phyloP scores from a whole-genome alignment of 2,888 invertebrate genomes.

The Pollenia angustigena region DNA sequence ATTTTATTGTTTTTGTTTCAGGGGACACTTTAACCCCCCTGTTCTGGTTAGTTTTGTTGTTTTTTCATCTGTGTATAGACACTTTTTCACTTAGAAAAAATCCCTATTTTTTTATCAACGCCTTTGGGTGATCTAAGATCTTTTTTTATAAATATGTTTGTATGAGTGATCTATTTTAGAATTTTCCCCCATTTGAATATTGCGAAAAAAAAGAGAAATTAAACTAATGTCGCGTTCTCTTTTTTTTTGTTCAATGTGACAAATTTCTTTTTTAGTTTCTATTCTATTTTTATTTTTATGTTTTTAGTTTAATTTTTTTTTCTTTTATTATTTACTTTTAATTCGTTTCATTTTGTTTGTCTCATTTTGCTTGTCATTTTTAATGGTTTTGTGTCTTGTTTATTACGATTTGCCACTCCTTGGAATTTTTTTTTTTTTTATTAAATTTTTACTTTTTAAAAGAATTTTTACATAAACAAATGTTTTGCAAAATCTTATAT shows the following conservation, averaged over 20 bases:
- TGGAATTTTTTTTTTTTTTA: conserved; percentile 60
- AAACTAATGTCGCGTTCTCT: conserved; percentile 61
- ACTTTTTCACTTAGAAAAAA: conserved; percentile 52
- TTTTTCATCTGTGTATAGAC: conserved; percentile 20
- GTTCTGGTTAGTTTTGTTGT: conserved; percentile 16
- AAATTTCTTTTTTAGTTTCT: conserved; percentile 59
- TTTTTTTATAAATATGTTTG: conserved; percentile 30
- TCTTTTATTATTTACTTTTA: conserved; percentile 53
- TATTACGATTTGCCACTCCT: conserved; percentile 73
- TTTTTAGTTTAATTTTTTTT: conserved; percentile 44
- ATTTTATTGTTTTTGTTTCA: conserved; percentile 18
- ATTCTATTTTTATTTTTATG: conserved; percentile 57
- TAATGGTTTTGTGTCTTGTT: conserved; percentile 66
- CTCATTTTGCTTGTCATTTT: conserved; percentile 58
- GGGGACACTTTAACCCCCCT: conserved; percentile 28
- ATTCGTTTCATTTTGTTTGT: conserved; percentile 56
- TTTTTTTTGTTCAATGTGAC: conserved; percentile 46
- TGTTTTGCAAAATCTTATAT: conserved; percentile 57
- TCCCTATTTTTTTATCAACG: conserved; percentile 68
- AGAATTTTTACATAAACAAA: conserved; percentile 27
- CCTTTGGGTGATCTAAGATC: conserved; percentile 58
- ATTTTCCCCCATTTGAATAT: conserved; percentile 62
- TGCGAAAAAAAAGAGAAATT: conserved; percentile 55
- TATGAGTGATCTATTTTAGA: conserved; percentile 59
- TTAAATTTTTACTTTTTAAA: conserved; percentile 7